A percentile compares a stretch with the other conserved stretches of the same genome.
These are phyloP conservation scores for Deroptyus accipitrinus DNA, from an alignment of 2,113 vertebrate genomes.

Conservation along the genomic window DNA sequence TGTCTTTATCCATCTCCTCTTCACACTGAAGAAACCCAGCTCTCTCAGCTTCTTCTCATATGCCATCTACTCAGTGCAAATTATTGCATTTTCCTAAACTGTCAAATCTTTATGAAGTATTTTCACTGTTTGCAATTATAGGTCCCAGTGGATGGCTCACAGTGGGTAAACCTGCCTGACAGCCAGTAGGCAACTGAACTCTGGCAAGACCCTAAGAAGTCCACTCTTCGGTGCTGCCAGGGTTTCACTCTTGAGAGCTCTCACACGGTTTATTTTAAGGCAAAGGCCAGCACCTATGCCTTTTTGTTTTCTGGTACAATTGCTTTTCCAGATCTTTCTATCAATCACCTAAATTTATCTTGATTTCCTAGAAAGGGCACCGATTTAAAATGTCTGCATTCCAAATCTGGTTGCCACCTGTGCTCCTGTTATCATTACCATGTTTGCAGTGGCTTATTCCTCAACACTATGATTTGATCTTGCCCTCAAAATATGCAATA, in stretches of 20 bases:
- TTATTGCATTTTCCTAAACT: background rate
- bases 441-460: background rate
- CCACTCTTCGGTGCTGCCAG: background rate
- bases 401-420: background rate
- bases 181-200: background rate
- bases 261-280: background rate
- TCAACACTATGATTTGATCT: background rate
- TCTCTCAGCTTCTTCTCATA: background rate
- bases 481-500: constrained; percentile 37
- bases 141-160: background rate
- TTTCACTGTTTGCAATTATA: background rate
- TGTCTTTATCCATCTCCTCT: background rate
- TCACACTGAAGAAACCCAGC: background rate
- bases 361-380: background rate
- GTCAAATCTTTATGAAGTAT: background rate
- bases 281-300: background rate
- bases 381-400: background rate
- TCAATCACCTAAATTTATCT: background rate
- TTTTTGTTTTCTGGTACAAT: background rate
- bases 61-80: background rate
- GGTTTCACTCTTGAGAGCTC: background rate
- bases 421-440: background rate
- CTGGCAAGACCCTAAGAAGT: background rate
- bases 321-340: background rate
- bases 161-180: background rate